phyloP scores from a whole-genome alignment of 2,113 vertebrate genomes.

The Xenopus tropicalis region DNA sequence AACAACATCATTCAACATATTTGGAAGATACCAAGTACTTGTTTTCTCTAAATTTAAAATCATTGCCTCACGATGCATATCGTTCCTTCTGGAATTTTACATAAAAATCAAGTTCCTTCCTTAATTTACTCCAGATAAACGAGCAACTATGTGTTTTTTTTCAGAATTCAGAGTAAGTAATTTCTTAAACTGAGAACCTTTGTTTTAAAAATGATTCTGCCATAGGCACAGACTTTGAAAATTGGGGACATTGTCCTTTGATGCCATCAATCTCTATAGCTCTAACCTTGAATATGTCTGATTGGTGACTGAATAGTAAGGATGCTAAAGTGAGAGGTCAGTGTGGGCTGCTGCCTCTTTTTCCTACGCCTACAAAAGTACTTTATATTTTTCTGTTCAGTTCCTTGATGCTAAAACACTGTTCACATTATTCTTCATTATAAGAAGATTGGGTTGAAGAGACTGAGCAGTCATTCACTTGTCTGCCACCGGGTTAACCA shows the following conservation, averaged over 20 bases:
- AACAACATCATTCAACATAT: too few relatives aligned
- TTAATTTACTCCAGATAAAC: background rate
- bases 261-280: conserved; percentile 32
- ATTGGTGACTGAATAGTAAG: conserved; percentile 14
- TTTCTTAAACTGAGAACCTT: conserved; percentile 20
- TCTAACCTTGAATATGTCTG: conserved; percentile 26
- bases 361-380: conserved; percentile 31
- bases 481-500: conserved; percentile 19
- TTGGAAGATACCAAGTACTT: too few relatives aligned
- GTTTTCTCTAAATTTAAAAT: too few relatives aligned
- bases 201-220: conserved; percentile 30
- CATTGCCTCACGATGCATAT: background rate
- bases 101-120: background rate
- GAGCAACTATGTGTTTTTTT: background rate
- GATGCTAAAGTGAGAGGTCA: conserved; percentile 21
- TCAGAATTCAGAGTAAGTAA: conserved; percentile 5
- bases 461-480: background rate
- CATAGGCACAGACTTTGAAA: conserved; percentile 25
- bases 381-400: conserved; percentile 7
- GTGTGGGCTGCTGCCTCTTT: conserved; percentile 19
- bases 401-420: conserved; percentile 30
- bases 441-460: background rate
- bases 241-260: conserved; percentile 17
- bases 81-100: background rate
- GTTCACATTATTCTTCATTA: conserved; percentile 35